Evolutionary conservation across 1,140 invertebrate species (phyloP).

Genomic region (Pogonognathellus flavescens): DNA sequence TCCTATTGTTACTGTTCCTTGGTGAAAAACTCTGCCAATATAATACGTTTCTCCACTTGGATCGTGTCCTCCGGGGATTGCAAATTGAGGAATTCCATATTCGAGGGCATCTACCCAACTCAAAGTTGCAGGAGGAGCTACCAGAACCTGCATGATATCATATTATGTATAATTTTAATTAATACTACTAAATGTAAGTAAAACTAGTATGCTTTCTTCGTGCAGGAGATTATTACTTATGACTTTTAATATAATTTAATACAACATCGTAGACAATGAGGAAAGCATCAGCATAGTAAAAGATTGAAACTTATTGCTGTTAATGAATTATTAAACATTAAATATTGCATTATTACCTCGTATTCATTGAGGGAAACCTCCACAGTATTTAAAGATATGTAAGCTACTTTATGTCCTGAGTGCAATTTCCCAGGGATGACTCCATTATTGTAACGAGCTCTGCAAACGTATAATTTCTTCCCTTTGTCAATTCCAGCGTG

Average conservation of each 20-base stretch:
- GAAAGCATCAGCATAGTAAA: too few relatives aligned
- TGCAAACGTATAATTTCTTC: background rate
- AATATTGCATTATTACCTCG: constrained; percentile 5
- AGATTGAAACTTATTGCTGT: too few relatives aligned
- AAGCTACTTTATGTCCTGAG: background rate
- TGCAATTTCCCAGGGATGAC: constrained; percentile 26
- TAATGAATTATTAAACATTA: background rate
- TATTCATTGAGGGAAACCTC: background rate
- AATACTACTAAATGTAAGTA: too few relatives aligned
- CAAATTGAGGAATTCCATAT: background rate
- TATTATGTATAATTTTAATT: too few relatives aligned
- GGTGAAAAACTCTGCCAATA: constrained; percentile 46
- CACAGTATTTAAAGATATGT: background rate
- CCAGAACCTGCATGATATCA: constrained; percentile 38
- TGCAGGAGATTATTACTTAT: too few relatives aligned
- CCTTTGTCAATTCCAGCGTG: constrained; percentile 48
- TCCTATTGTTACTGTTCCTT: constrained; percentile 36
- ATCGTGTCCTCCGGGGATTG: constrained; percentile 38
- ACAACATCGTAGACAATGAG: too few relatives aligned
- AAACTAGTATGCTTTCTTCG: too few relatives aligned
- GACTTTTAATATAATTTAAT: too few relatives aligned
- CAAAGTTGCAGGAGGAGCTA: constrained; percentile 13
- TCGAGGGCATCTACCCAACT: constrained; percentile 35
- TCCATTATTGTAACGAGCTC: constrained; percentile 10
- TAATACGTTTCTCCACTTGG: constrained; percentile 49